phyloP scores from a whole-genome alignment of 2,888 invertebrate species.

The Cephus runcator region DNA sequence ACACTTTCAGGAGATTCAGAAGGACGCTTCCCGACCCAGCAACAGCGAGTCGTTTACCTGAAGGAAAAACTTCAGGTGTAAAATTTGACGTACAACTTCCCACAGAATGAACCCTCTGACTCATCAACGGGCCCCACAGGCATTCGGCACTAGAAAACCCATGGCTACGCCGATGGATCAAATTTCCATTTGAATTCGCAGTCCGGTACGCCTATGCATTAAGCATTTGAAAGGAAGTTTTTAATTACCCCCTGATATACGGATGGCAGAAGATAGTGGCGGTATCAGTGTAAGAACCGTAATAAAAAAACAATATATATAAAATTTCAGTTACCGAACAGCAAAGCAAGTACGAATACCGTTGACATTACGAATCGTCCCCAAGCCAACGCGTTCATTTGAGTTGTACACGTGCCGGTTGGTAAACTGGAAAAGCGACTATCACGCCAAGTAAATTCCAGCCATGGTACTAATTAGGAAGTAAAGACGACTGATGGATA shows the following conservation, averaged over 20 bases:
- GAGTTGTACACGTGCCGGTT: not conserved
- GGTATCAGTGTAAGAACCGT: not conserved
- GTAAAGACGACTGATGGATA: not conserved
- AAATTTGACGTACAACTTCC: not conserved
- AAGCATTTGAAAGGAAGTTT: not conserved
- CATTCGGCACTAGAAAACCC: not conserved
- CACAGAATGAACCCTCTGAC: not conserved
- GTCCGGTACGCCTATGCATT: not conserved
- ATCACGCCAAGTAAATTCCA: not conserved
- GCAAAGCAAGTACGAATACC: not conserved
- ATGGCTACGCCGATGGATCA: not conserved
- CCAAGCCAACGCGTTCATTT: not conserved
- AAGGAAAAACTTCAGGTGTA: not conserved
- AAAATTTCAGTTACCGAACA: not conserved
- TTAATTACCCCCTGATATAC: not conserved
- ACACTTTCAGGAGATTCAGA: not conserved
- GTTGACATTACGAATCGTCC: not conserved
- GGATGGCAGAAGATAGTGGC: not conserved
- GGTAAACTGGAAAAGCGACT: not conserved
- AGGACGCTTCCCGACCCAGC: conserved; percentile 8
- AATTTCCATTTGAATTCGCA: not conserved
- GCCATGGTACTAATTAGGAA: not conserved
- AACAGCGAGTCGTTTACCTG: conserved; percentile 15
- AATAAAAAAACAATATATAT: not conserved
- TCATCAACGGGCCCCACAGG: not conserved